Evolutionary conservation across 2,113 vertebrate species (phyloP).

Genomic region (Hippocampus mohnikei): DNA sequence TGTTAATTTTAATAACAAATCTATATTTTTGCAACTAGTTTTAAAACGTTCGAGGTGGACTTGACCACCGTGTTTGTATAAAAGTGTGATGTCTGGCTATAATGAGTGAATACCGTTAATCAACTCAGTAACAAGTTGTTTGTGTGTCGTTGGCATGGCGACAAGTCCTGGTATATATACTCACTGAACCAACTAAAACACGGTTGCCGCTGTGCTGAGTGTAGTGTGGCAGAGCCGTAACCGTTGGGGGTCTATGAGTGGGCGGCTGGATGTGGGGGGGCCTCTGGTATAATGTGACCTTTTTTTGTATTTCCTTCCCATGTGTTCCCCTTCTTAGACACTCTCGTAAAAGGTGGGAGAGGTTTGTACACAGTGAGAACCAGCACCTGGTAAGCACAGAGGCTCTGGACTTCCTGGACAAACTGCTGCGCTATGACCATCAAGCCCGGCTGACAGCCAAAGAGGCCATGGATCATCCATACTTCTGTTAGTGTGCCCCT

Average conservation of each 20-base stretch:
- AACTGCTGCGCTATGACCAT: conserved; percentile 84
- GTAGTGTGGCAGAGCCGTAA: neutral
- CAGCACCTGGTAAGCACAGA: conserved; percentile 83
- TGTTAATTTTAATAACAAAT: too few species aligned
- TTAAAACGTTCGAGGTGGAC: too few species aligned
- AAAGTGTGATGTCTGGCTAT: too few species aligned
- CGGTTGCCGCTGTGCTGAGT: too few species aligned
- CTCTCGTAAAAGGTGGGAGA: conserved; percentile 83
- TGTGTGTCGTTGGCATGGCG: too few species aligned
- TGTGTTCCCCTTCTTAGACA: conserved; percentile 60
- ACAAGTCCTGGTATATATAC: too few species aligned
- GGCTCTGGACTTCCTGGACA: conserved; percentile 81
- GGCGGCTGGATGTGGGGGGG: neutral
- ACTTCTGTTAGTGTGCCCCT: conserved; percentile 73
- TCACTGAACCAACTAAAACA: too few species aligned
- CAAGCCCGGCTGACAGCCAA: conserved; percentile 80
- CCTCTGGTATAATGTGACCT: neutral
- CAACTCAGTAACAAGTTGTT: too few species aligned
- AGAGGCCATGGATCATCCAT: conserved; percentile 83
- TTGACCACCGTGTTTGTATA: too few species aligned
- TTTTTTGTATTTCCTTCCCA: neutral
- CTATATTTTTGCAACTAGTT: too few species aligned
- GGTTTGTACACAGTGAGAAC: conserved; percentile 85
- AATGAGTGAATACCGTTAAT: too few species aligned
- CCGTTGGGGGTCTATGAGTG: neutral